phyloP scores from a whole-genome alignment of 1,140 invertebrate species.

The Diploscapter pachys region DNA sequence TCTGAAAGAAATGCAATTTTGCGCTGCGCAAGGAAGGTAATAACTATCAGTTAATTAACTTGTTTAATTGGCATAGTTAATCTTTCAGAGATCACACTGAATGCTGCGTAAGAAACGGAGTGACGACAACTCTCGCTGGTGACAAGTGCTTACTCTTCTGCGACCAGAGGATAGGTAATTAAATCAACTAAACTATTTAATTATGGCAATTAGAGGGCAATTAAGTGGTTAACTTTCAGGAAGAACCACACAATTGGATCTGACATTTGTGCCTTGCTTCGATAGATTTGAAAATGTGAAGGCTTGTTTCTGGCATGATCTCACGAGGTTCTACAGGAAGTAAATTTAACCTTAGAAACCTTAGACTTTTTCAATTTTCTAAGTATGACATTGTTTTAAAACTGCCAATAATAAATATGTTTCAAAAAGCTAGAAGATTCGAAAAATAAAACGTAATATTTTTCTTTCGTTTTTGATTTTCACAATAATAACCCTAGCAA shows the following conservation, averaged over 20 bases:
- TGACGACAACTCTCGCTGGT: slow-evolving; percentile 49
- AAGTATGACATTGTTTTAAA: no score
- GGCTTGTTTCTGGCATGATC: slow-evolving; percentile 50
- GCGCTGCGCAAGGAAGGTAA: slow-evolving; percentile 49
- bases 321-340: slow-evolving; percentile 32
- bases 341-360: neutral
- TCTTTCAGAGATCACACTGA: slow-evolving; percentile 27
- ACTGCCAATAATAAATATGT: no score
- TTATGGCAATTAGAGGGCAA: neutral
- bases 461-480: no score
- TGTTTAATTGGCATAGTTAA: neutral
- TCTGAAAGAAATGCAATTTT: slow-evolving; percentile 55
- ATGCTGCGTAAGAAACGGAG: slow-evolving; percentile 44
- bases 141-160: slow-evolving; percentile 53
- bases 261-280: slow-evolving; percentile 54
- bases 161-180: slow-evolving; percentile 46
- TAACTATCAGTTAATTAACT: neutral
- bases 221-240: slow-evolving; percentile 8
- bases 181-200: neutral
- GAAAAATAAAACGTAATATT: no score
- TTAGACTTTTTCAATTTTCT: no score
- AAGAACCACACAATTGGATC: slow-evolving; percentile 44
- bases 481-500: no score
- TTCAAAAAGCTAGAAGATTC: no score
- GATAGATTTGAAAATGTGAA: slow-evolving; percentile 55